Conservation (phyloP, 2,888 invertebrate species). For the Clunio marinus region DNA sequence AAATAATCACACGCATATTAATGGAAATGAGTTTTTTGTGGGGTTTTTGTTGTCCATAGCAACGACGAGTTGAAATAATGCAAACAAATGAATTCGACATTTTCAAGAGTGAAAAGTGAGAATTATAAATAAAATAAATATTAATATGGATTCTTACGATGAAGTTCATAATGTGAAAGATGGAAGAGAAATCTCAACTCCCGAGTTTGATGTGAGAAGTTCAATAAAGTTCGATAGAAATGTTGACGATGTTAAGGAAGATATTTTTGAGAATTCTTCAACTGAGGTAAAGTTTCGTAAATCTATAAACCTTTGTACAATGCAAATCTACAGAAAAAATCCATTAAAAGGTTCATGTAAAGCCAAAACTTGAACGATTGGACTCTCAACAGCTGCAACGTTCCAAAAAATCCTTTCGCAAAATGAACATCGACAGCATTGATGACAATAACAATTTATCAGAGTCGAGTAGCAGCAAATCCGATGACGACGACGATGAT, state of each 20-base stretch:
- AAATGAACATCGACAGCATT: slow-evolving; percentile 32
- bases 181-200: slow-evolving; percentile 9
- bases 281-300: neutral
- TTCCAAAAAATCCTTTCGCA: slow-evolving; percentile 23
- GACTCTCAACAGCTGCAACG: neutral
- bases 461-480: slow-evolving; percentile 21
- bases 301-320: no score
- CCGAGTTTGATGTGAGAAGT: slow-evolving; percentile 36
- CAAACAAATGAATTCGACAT: no score
- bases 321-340: no score
- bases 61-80: neutral
- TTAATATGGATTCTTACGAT: slow-evolving; percentile 37
- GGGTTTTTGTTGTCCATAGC: neutral
- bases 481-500: slow-evolving; percentile 36
- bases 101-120: no score
- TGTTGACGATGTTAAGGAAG: neutral
- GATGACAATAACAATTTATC: slow-evolving; percentile 22
- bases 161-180: slow-evolving; percentile 37
- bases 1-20: neutral
- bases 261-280: neutral
- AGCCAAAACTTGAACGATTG: slow-evolving; percentile 15
- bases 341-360: neutral
- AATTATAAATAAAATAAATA: no score
- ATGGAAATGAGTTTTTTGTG: neutral
- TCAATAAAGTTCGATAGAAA: slow-evolving; percentile 30